phyloP scores from a whole-genome alignment of 2,797 vertebrate species.

The Amniataba percoides region DNA sequence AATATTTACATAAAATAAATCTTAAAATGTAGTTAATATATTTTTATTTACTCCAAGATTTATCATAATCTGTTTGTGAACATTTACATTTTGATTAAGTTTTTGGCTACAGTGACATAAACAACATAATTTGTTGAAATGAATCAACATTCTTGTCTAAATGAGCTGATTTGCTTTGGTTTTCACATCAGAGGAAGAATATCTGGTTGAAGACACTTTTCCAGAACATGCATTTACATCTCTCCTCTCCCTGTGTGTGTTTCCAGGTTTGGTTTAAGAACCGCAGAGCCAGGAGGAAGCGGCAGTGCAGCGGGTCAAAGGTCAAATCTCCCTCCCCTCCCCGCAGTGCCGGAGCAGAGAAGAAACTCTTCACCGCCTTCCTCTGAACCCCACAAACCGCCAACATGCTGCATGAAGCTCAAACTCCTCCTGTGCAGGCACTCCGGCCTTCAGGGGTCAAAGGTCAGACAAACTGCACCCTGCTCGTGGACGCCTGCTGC shows the following conservation, averaged over 20 bases:
- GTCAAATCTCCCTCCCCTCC: constrained; percentile 15
- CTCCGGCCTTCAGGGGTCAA: background rate
- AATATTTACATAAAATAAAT: too few species aligned
- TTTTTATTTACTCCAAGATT: too few species aligned
- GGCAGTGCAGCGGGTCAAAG: constrained; percentile 57
- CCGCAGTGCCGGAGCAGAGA: background rate
- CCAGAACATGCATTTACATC: background rate
- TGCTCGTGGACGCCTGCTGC: background rate
- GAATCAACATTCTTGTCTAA: too few species aligned
- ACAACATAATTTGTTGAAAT: too few species aligned
- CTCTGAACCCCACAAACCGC: constrained; percentile 12
- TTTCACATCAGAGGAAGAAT: too few species aligned
- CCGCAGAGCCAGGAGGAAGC: constrained; percentile 82
- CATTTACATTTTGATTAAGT: too few species aligned
- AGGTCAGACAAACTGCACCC: constrained; percentile 4
- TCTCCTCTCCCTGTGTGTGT: background rate
- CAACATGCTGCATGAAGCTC: background rate
- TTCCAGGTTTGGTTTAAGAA: constrained; percentile 87
- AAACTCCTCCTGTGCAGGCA: background rate
- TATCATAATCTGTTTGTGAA: too few species aligned
- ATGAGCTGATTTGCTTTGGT: too few species aligned
- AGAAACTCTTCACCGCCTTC: constrained; percentile 5
- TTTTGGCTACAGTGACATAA: too few species aligned
- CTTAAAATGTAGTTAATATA: too few species aligned
- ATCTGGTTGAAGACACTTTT: too few species aligned